Percentiles rank a stretch among this genome's conserved stretches.
These are phyloP conservation scores for Quadroppia sp. DNA, from an alignment of 2,888 invertebrate genomes.

Conservation along the genomic window DNA sequence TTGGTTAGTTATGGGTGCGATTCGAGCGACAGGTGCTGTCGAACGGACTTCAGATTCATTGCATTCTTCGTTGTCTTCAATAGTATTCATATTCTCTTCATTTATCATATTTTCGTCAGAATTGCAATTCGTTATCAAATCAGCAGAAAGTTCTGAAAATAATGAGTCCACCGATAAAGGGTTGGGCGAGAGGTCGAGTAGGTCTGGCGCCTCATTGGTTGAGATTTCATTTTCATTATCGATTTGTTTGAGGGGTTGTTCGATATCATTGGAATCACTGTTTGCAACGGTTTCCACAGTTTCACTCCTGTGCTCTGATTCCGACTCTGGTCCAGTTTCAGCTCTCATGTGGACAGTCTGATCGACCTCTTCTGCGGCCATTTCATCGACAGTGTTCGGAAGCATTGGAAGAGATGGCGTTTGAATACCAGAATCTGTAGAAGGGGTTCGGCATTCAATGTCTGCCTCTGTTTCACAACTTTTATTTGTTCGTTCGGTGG, in stretches of 20 bases:
- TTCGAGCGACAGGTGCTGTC: neutral
- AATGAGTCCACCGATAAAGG: neutral
- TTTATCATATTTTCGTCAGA: neutral
- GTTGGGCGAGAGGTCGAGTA: no score
- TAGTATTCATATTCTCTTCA: neutral
- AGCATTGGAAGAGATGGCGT: neutral
- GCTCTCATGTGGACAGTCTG: no score
- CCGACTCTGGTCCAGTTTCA: no score
- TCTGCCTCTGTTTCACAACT: neutral
- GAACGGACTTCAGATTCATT: neutral
- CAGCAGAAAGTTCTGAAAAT: neutral
- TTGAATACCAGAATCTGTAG: neutral
- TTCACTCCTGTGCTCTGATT: no score
- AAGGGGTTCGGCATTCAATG: neutral
- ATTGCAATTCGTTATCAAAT: neutral
- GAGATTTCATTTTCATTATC: neutral
- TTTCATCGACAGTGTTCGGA: no score
- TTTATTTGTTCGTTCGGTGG: no score
- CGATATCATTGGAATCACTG: no score
- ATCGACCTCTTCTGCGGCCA: no score
- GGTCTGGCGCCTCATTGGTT: neutral
- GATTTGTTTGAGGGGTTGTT: no score
- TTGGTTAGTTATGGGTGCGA: slow-evolving; percentile 11
- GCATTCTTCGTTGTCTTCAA: neutral
- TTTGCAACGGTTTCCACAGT: no score